A percentile compares a stretch with the other conserved stretches of the same genome.
Conservation (phyloP, 2,797 vertebrate genomes). For the Perodicticus potto region DNA sequence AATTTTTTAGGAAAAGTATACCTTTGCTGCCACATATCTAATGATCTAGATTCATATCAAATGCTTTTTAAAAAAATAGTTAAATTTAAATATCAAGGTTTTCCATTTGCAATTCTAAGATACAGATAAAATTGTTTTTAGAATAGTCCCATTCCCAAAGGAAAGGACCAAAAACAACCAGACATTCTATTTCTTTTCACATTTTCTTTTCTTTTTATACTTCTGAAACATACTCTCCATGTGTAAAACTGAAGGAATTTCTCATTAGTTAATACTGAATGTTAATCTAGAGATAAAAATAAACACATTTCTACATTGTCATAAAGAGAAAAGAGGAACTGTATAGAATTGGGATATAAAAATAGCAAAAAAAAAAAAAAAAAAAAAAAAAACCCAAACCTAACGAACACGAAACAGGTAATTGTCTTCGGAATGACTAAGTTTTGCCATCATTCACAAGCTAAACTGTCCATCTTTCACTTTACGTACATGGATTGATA, state of each 20-base stretch:
- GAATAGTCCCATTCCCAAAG: conserved; percentile 11
- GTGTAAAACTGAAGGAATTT: neutral
- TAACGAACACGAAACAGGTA: conserved; percentile 43
- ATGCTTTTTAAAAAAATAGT: neutral
- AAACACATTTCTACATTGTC: neutral
- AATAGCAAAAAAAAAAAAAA: conserved; percentile 18
- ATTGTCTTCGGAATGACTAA: conserved; percentile 30
- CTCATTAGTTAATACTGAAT: conserved; percentile 8
- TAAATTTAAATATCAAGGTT: conserved; percentile 59
- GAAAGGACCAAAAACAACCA: neutral
- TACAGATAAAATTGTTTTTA: conserved; percentile 52
- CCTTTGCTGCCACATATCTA: conserved; percentile 48
- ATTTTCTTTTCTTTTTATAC: conserved; percentile 15
- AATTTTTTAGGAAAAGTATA: conserved; percentile 72
- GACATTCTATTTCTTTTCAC: conserved; percentile 17
- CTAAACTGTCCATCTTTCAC: neutral
- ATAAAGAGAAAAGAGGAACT: neutral
- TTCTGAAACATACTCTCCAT: neutral
- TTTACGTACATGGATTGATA: neutral
- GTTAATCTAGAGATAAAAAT: conserved; percentile 44
- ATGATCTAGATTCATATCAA: conserved; percentile 58
- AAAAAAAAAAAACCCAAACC: neutral
- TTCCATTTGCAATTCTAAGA: conserved; percentile 55
- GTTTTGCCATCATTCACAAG: neutral
- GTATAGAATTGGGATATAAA: neutral